Evolutionary conservation across 2,797 vertebrate species (phyloP).

Genomic region (Tragelaphus oryx): DNA sequence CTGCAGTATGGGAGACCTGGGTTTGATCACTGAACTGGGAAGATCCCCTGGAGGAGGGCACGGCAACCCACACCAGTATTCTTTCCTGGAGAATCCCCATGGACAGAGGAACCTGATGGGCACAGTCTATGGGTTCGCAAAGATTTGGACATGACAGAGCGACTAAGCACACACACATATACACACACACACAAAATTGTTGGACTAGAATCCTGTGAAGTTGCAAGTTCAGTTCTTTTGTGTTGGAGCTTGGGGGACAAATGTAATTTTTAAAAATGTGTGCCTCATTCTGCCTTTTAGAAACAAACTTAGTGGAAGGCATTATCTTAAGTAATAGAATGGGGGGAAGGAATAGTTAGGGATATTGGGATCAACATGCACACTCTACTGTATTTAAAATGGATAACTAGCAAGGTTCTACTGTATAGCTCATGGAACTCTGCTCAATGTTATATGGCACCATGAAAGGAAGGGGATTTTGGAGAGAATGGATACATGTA

Average conservation of each 20-base stretch:
- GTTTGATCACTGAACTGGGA: background rate
- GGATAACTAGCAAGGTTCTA: background rate
- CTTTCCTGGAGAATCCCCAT: background rate
- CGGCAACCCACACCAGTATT: background rate
- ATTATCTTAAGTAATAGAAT: background rate
- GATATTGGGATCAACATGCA: background rate
- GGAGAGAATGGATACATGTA: background rate
- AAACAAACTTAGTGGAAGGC: background rate
- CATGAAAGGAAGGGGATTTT: background rate
- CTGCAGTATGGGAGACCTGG: background rate
- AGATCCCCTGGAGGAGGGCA: background rate
- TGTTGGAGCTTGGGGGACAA: background rate
- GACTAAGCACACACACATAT: background rate
- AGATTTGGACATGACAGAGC: background rate
- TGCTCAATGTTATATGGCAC: background rate
- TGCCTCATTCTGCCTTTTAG: background rate
- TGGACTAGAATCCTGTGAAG: background rate
- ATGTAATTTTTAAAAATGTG: background rate
- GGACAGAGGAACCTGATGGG: background rate
- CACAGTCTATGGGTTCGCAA: fast-evolving
- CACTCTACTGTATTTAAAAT: background rate
- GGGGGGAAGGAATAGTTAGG: background rate
- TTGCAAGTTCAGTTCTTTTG: background rate
- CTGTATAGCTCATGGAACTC: background rate
- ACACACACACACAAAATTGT: background rate